These are phyloP conservation scores for Exephanes ischioxanthus DNA, from an alignment of 2,888 invertebrate genomes.

Conservation along the genomic window DNA sequence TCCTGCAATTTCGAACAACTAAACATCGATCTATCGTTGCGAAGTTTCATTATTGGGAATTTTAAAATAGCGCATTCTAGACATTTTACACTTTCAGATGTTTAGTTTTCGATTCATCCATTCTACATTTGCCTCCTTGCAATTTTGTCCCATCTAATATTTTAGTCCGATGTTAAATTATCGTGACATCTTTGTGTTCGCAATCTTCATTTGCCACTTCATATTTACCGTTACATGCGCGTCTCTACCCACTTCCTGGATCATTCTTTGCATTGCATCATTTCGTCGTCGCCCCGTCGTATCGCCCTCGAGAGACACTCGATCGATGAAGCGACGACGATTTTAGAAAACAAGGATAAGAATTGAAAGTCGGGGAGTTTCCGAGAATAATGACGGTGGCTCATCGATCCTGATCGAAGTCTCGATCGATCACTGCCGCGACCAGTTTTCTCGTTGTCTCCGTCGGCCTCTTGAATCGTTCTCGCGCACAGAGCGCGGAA, in stretches of 20 bases:
- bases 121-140: background rate
- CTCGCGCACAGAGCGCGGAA: background rate
- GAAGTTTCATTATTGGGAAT: too few species aligned
- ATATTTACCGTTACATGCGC: background rate
- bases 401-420: conserved; percentile 23
- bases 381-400: background rate
- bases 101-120: too few species aligned
- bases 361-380: background rate
- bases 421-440: conserved; percentile 38
- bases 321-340: background rate
- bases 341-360: background rate
- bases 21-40: too few species aligned
- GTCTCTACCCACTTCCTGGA: background rate
- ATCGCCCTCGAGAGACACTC: background rate
- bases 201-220: background rate
- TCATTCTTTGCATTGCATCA: background rate
- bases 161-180: background rate
- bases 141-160: background rate
- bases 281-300: background rate
- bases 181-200: background rate
- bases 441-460: conserved; percentile 37
- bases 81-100: too few species aligned
- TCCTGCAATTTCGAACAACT: background rate
- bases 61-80: too few species aligned
- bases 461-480: background rate